These are phyloP conservation scores for Papilio gigon DNA, from an alignment of 2,888 invertebrate species.

Conservation along the genomic window DNA sequence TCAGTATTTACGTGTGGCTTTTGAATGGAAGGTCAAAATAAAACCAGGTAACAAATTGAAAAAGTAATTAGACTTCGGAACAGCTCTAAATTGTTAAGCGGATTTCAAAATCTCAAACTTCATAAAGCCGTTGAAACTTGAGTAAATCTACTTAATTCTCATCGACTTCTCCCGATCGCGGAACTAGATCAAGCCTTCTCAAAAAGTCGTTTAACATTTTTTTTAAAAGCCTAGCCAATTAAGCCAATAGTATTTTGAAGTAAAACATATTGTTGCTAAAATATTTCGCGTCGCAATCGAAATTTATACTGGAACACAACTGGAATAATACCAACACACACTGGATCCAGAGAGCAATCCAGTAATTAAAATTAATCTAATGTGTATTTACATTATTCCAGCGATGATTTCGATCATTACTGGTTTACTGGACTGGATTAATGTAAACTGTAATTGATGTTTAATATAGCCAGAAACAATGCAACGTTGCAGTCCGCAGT, in stretches of 20 bases:
- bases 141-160: conserved; percentile 1
- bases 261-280: background rate
- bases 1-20: too few relatives aligned
- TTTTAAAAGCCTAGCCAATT: background rate
- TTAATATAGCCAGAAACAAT: too few relatives aligned
- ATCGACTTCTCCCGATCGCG: conserved; percentile 1
- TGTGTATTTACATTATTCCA: too few relatives aligned
- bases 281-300: background rate
- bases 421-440: too few relatives aligned
- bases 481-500: too few relatives aligned
- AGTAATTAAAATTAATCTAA: too few relatives aligned
- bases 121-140: conserved; percentile 28
- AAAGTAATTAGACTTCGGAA: conserved; percentile 6
- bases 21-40: background rate
- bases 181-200: conserved; percentile 15
- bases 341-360: too few relatives aligned
- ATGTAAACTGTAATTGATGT: too few relatives aligned
- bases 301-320: too few relatives aligned
- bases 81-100: conserved; percentile 27
- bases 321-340: too few relatives aligned
- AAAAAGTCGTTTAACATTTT: conserved; percentile 1
- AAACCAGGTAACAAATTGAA: background rate
- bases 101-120: conserved; percentile 28
- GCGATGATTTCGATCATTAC: too few relatives aligned
- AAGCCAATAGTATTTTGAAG: background rate